These are phyloP conservation scores for Opisthocomus hoazin DNA, from an alignment of 2,113 vertebrate genomes.

Conservation along the genomic window DNA sequence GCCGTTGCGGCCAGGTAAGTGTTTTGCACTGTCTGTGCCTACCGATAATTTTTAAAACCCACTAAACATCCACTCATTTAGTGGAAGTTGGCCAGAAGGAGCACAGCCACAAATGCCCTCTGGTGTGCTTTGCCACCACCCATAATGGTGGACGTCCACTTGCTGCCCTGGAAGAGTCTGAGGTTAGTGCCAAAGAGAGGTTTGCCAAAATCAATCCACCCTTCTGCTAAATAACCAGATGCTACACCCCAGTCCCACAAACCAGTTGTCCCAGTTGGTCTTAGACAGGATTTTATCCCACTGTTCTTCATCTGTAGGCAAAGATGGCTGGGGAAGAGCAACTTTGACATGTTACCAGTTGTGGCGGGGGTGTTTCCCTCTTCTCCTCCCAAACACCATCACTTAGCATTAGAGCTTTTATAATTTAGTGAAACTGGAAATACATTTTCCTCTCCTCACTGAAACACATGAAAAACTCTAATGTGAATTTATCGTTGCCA, in stretches of 20 bases:
- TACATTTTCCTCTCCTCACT: not conserved
- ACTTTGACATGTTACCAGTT: not conserved
- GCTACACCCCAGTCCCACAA: not conserved
- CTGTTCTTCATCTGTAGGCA: not conserved
- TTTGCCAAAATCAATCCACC: not conserved
- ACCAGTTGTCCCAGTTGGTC: not conserved
- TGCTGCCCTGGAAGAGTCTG: not conserved
- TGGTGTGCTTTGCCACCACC: not conserved
- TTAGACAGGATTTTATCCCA: not conserved
- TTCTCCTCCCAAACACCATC: not conserved
- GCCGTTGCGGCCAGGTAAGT: not conserved
- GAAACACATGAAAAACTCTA: not conserved
- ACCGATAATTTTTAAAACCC: not conserved
- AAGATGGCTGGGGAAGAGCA: not conserved
- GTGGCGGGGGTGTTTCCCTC: not conserved
- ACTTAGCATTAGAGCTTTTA: not conserved
- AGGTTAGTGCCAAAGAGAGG: not conserved
- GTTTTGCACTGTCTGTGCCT: not conserved
- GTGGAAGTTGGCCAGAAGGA: not conserved
- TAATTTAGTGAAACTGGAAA: not conserved
- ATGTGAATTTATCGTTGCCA: not conserved
- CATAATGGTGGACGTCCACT: rapidly evolving
- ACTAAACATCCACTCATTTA: not conserved
- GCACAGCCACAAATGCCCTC: rapidly evolving
- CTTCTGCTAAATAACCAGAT: not conserved